phyloP scores from a whole-genome alignment of 2,113 vertebrate genomes.

The Ptyas mucosa region DNA sequence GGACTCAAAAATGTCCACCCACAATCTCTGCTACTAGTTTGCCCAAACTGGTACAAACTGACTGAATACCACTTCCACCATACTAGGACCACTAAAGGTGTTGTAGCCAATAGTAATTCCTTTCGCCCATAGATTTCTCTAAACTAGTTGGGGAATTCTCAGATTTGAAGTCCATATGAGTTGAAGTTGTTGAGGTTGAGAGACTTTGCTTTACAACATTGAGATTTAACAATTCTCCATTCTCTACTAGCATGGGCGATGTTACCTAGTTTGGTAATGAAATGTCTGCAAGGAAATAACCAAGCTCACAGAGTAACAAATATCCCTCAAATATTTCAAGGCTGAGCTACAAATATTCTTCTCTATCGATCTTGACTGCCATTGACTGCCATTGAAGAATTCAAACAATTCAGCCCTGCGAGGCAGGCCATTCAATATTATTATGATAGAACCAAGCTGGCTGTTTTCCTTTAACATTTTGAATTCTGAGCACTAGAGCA shows the following conservation, averaged over 20 bases:
- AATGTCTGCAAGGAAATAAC: too few relatives aligned
- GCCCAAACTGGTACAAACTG: too few relatives aligned
- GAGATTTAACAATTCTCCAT: not conserved
- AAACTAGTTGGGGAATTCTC: not conserved
- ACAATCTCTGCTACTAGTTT: too few relatives aligned
- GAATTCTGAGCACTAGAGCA: not conserved
- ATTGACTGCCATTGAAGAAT: not conserved
- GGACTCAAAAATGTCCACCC: too few relatives aligned
- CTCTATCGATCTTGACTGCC: not conserved
- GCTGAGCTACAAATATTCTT: too few relatives aligned
- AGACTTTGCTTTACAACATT: not conserved
- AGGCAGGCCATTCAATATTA: not conserved
- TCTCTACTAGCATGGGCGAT: too few relatives aligned
- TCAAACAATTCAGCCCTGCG: not conserved
- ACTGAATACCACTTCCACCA: too few relatives aligned
- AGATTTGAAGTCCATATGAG: not conserved
- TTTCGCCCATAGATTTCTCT: not conserved
- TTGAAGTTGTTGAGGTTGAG: not conserved
- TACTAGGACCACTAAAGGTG: too few relatives aligned
- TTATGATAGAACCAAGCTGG: not conserved
- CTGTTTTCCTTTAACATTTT: not conserved
- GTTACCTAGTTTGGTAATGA: too few relatives aligned
- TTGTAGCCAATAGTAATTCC: too few relatives aligned
- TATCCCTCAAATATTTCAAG: too few relatives aligned
- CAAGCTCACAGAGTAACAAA: too few relatives aligned